Evolutionary conservation across 2,888 invertebrate genomes (phyloP).

Genomic region (Rugalucina vietnamica): DNA sequence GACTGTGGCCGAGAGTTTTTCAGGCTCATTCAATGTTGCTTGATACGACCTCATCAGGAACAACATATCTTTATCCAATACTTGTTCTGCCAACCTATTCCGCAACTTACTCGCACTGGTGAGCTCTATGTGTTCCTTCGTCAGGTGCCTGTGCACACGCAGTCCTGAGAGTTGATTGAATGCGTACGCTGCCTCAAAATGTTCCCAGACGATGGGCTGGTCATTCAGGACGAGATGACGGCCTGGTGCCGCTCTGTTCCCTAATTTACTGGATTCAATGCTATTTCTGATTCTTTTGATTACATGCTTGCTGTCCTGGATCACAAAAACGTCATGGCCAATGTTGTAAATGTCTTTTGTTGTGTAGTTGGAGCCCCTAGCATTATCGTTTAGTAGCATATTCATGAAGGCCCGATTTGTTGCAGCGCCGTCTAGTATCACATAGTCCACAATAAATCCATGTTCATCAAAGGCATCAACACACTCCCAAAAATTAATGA

Average conservation of each 20-base stretch:
- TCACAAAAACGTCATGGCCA: constrained; percentile 13
- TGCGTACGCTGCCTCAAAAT: constrained; percentile 25
- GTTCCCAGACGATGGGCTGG: constrained; percentile 32
- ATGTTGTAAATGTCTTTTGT: constrained; percentile 21
- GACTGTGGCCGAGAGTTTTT: background rate
- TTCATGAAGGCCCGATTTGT: constrained; percentile 29
- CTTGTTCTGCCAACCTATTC: constrained; percentile 40
- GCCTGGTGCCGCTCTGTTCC: constrained; percentile 17
- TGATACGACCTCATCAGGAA: constrained; percentile 40
- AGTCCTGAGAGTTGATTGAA: constrained; percentile 13
- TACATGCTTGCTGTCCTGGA: constrained; percentile 38
- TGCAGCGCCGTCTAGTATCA: constrained; percentile 33
- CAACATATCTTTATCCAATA: constrained; percentile 48
- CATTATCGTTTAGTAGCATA: constrained; percentile 22
- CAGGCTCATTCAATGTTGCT: constrained; percentile 7
- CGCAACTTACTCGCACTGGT: constrained; percentile 46
- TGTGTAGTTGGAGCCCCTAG: background rate
- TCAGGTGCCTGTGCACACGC: constrained; percentile 26
- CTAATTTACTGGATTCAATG: constrained; percentile 32
- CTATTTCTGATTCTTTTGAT: constrained; percentile 47
- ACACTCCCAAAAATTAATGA: constrained; percentile 25
- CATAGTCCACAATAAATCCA: constrained; percentile 26
- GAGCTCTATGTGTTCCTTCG: constrained; percentile 37
- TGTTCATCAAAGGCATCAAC: constrained; percentile 17
- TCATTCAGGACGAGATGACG: constrained; percentile 24